A percentile compares a stretch with the other conserved stretches of the same genome.
Conservation (phyloP, 2,888 invertebrate genomes). For the Lampropteryx suffumata region DNA sequence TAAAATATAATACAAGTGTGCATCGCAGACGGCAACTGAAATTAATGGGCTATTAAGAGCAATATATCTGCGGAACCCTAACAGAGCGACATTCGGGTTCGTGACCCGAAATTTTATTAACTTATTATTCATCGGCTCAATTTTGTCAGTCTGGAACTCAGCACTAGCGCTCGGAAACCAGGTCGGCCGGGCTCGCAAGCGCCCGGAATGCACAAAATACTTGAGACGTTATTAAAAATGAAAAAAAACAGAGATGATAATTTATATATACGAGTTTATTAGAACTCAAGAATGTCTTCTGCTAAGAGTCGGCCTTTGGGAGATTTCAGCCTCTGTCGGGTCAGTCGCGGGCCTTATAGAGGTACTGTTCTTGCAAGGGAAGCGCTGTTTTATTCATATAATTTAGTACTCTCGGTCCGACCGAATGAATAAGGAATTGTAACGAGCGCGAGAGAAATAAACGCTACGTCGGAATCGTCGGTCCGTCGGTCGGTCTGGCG, state of each 20-base stretch:
- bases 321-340: too few relatives aligned
- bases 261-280: too few relatives aligned
- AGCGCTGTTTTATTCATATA: constrained; percentile 37
- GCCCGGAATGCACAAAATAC: not conserved
- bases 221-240: too few relatives aligned
- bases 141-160: constrained; percentile 1
- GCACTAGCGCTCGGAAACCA: too few relatives aligned
- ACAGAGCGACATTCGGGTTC: constrained; percentile 32
- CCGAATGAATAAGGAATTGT: constrained; percentile 36
- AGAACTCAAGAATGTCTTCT: too few relatives aligned
- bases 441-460: constrained; percentile 30
- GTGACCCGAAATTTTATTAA: constrained; percentile 42
- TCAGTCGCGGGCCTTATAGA: too few relatives aligned
- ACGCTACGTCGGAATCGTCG: constrained; percentile 7
- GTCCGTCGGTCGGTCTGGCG: too few relatives aligned
- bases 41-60: constrained; percentile 40
- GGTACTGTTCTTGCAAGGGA: not conserved
- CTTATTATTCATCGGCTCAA: constrained; percentile 28
- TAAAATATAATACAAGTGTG: constrained; percentile 27
- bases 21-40: constrained; percentile 30
- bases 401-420: constrained; percentile 33
- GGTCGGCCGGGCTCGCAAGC: not conserved
- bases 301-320: too few relatives aligned
- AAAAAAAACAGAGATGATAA: too few relatives aligned
- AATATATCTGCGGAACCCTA: constrained; percentile 26